Evolutionary conservation across 2,888 invertebrate genomes (phyloP), one percentile per base, ranked within the genome.

Genomic region (Hirudinaria manillensis): DNA sequence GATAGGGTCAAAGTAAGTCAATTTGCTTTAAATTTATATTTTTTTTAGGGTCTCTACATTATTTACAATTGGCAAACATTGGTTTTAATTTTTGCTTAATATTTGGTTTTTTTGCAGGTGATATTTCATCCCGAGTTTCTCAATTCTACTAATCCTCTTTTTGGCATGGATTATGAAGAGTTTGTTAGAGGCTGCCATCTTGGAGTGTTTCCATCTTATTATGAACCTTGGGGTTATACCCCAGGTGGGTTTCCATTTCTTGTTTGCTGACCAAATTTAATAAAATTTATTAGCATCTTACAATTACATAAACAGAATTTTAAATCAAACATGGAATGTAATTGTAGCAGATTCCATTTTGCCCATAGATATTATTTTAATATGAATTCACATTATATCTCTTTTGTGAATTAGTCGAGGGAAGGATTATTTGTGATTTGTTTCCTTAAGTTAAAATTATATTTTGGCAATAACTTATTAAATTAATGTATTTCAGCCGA

Each of bases 191-290:
- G 99, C 6, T 99, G 99, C 81, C 99, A 99, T 86, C 88, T 99
- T 80, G 99, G 99, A 0, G 98, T 99, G 27, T 99, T 99, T 86
- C 99, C 99, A 0, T 97, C 97, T 0, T 99, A 99, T 86, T 99
- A 99, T 85, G 99, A 99, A 85, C 99, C 99, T 0, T 99, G 99
- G 99, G 99, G 99, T 0, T 99, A 98, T 86, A 99, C 98, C 0
- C 98, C 98, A 0, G 87, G 86, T 87, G 78, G 55, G 66, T 61
- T n/a, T 67, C 29, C 29, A 10, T 3, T 75, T 51, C 32, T 24
- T 77, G 75, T 67, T 45, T 45, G 38, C 4, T 6, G 16, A 45
- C 1, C 16, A 16, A 45, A 45, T 45, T n/a, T n/a, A n/a, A n/a
- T n/a, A n/a, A n/a, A n/a, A n/a, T n/a, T n/a, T n/a, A n/a, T n/a